Base-by-base conservation (phyloP, 2,888 invertebrate species). In the Seira musarum region DNA sequence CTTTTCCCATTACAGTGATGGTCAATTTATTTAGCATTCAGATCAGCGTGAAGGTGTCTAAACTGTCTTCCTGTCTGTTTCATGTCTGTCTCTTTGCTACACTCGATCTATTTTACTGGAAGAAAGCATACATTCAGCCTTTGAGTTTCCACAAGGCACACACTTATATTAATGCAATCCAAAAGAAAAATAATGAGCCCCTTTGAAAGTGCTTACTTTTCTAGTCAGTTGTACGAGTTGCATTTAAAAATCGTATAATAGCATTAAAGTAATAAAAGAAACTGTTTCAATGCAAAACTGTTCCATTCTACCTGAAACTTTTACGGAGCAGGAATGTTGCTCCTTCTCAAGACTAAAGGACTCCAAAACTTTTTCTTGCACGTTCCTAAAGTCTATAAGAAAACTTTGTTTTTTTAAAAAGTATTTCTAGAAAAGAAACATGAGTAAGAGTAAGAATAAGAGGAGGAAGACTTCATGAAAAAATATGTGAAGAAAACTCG, bases 21-120 rank as follows among this genome's bases (percentile, higher is more conserved):
- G 78, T 72, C 78, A 78, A 78, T 78, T 78, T 72, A 78, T 78
- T 78, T 78, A 72, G 67, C 78, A 78, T 78, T 78, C 78, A 72
- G 72, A 78, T 71, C 78, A 78, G 78, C 67, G 25, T 78, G 71
- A 78, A 78, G 60, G 61, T 78, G 67, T 78, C 72, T 78, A 78
- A 69, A 78, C 72, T 72, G 77, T 71, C 71, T 78, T 71, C 71
- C 72, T 72, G 66, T 65, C 71, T 30, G 78, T 72, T 78, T 78
- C 78, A 70, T 70, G 70, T 70, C 65, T 57, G 70, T 53, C 68
- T 63, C 63, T 63, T 10, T 63, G 22, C 8, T 10, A 64, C 65
- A n/a, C 35, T 35, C 40, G 65, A 65, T 65, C 65, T 35, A 35
- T n/a, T n/a, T n/a, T n/a, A n/a, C n/a, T n/a, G n/a, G n/a, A n/a